Evolutionary conservation across 2,888 invertebrate genomes (phyloP).

Genomic region (Cantharis nigra): DNA sequence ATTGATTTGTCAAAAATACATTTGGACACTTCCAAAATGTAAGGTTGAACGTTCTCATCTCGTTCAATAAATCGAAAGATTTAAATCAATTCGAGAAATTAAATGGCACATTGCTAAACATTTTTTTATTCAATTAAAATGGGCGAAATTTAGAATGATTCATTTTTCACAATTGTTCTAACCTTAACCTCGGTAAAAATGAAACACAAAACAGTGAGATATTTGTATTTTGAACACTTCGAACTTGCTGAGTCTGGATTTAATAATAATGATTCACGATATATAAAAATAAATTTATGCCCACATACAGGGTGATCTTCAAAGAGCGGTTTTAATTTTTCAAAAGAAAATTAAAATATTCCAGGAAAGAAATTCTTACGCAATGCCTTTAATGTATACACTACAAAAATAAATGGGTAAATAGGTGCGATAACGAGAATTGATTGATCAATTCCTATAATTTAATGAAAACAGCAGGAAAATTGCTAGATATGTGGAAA

Average conservation of each 20-base stretch:
- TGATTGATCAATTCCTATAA: neutral
- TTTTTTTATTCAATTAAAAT: constrained; percentile 6
- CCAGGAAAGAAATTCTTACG: neutral
- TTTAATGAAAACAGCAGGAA: neutral
- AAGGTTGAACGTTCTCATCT: neutral
- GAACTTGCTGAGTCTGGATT: neutral
- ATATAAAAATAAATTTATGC: neutral
- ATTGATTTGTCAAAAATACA: neutral
- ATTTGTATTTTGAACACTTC: neutral
- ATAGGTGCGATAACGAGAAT: neutral
- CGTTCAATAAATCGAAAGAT: neutral
- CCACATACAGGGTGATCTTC: neutral
- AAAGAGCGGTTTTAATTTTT: neutral
- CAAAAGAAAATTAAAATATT: too few relatives aligned
- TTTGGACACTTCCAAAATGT: neutral
- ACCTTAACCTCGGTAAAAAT: constrained; percentile 13
- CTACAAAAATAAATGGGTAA: neutral
- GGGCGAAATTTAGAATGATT: constrained; percentile 9
- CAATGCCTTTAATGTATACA: too few relatives aligned
- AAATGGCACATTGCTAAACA: neutral
- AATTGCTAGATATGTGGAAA: too few relatives aligned
- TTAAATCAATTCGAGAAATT: constrained; percentile 3
- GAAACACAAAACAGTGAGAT: neutral
- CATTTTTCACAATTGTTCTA: constrained; percentile 11
- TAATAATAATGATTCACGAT: neutral